Evolutionary conservation across 2,113 vertebrate genomes (phyloP), one percentile per base, ranked within the genome.

Genomic region (Okapia johnstoni): DNA sequence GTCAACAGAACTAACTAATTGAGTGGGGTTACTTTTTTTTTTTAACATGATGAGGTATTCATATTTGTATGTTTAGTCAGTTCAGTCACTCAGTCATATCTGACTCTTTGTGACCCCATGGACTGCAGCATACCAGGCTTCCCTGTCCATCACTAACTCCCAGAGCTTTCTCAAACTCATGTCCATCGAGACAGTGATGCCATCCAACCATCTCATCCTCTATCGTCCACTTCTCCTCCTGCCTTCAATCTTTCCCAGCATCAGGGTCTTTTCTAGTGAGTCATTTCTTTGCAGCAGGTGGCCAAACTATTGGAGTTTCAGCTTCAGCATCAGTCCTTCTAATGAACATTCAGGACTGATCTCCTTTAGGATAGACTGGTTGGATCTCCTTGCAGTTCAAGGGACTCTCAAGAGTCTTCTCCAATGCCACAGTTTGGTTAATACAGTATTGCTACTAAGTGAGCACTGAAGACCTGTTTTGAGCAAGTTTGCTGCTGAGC

Each of bases 21-120:
- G 3, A 73, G 21, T 33, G 5, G 21, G 6, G 12, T 36, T 40
- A 7, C 63, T 70, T 76, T 54, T 66, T 60, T 28, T 63, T 25
- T 81, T 83, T 63, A 25, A 54, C 28, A 54, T 40, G 14, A 84
- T 40, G 19, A 95, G 3, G 8, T 46, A 23, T 91, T 79, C 23
- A 33, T 73, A 63, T 40, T 28, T 61, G 15, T 12, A n/a, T 21
- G 66, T 70, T 36, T 33, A 70, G 19, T 70, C 19, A 70, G n/a
- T 70, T 70, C 2, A 70, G 66, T 40, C n/a, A 0, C 9, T 40
- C 19, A 70, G n/a, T 70, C 66, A 23, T 70, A 9, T 23, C 66
- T 0, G 0, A 70, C n/a, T 70, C 66, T 70, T 40, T 70, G 66
- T 0, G 0, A 36, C n/a, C n/a, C 66, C 10, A 12, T 12, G n/a